Evolutionary conservation across 2,888 invertebrate genomes (phyloP).

Genomic region (Andrena marginata): DNA sequence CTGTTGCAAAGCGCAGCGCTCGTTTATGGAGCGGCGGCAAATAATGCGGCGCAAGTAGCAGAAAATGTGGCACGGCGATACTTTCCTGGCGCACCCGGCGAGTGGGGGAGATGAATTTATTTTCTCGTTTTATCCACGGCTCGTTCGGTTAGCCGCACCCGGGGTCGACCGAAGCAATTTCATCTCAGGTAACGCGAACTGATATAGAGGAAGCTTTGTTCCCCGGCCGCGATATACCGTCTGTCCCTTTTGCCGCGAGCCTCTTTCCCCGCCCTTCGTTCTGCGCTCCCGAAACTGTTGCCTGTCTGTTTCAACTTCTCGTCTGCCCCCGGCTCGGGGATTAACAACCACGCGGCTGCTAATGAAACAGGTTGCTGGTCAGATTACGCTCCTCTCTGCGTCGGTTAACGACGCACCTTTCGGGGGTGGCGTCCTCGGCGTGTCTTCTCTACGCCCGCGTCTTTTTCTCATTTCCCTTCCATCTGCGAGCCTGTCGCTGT

Average conservation of each 20-base stretch:
- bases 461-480: constrained; percentile 6
- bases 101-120: constrained; percentile 18
- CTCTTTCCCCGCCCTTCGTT: not conserved
- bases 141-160: constrained; percentile 29
- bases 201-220: constrained; percentile 50
- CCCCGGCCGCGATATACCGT: constrained; percentile 43
- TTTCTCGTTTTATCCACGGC: constrained; percentile 25
- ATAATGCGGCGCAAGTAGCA: not conserved
- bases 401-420: constrained; percentile 47
- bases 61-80: not conserved
- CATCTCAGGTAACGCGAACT: constrained; percentile 56
- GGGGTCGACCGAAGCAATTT: constrained; percentile 43
- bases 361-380: constrained; percentile 66
- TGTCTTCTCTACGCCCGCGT: not conserved
- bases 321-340: constrained; percentile 32
- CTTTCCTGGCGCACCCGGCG: not conserved
- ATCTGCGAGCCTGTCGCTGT: not conserved
- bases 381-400: constrained; percentile 51
- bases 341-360: constrained; percentile 67
- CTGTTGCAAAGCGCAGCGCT: constrained; percentile 12
- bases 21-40: constrained; percentile 8
- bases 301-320: constrained; percentile 41
- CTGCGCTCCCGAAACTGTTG: not conserved
- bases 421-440: not conserved
- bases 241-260: constrained; percentile 18